Percentiles rank a stretch among this genome's conserved stretches.
phyloP scores from a whole-genome alignment of 2,888 invertebrate species.

The Heliothis peltigera region DNA sequence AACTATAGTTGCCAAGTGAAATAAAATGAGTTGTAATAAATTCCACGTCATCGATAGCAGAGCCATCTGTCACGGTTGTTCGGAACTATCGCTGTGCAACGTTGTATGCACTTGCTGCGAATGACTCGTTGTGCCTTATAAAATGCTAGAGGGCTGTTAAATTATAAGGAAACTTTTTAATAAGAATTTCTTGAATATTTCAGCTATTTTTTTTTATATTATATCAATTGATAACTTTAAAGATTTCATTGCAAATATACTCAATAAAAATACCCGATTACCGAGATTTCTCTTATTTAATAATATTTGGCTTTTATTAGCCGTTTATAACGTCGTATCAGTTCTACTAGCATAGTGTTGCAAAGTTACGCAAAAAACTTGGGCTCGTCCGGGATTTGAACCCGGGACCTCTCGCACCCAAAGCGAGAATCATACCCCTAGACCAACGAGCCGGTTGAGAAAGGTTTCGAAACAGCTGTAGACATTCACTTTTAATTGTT shows the following conservation, averaged over 20 bases:
- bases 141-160: conserved; percentile 2
- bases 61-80: conserved; percentile 40
- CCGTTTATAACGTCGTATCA: no score
- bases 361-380: conserved; percentile 26
- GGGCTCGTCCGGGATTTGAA: conserved; percentile 91
- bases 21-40: conserved; percentile 5
- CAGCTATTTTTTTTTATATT: no score
- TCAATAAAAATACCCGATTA: neutral
- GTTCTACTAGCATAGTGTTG: neutral
- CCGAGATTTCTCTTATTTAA: neutral
- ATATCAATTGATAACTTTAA: no score
- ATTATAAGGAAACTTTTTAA: neutral
- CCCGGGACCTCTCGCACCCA: conserved; percentile 91
- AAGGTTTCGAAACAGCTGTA: fast-evolving
- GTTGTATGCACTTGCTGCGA: conserved; percentile 27
- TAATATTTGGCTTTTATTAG: no score
- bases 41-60: conserved; percentile 5
- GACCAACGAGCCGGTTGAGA: conserved; percentile 86
- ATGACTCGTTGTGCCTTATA: neutral
- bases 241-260: no score
- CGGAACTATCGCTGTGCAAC: conserved; percentile 45
- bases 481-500: neutral
- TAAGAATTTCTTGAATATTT: no score
- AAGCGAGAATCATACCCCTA: conserved; percentile 91
- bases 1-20: neutral